Conservation (phyloP, 2,113 vertebrate genomes). For the Xyrauchen texanus region DNA sequence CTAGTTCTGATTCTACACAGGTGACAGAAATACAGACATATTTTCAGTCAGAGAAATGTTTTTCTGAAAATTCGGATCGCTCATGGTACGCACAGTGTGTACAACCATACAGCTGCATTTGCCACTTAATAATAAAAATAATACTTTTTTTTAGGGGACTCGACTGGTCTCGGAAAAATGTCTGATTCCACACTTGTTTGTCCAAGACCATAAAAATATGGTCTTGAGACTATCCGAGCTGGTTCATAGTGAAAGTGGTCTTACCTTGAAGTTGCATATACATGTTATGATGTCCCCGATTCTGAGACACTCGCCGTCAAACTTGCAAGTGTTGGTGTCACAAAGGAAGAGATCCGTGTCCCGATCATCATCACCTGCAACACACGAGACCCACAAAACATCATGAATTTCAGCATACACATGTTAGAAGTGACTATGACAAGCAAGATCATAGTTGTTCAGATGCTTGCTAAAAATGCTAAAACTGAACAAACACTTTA, state of each 20-base stretch:
- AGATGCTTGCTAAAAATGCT: not conserved
- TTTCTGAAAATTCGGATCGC: too few relatives aligned
- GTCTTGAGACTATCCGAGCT: not conserved
- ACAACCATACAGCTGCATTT: too few relatives aligned
- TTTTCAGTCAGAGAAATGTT: too few relatives aligned
- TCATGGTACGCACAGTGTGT: too few relatives aligned
- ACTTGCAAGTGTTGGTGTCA: constrained; percentile 99
- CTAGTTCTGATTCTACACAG: too few relatives aligned
- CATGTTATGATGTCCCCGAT: constrained; percentile 98
- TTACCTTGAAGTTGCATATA: constrained; percentile 99
- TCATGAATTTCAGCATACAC: not conserved
- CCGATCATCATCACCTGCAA: constrained; percentile 94
- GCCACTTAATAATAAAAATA: too few relatives aligned
- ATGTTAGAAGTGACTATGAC: not conserved
- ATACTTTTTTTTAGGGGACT: too few relatives aligned
- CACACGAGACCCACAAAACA: constrained; percentile 18
- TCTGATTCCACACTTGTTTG: too few relatives aligned
- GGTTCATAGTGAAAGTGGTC: not conserved
- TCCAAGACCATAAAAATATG: too few relatives aligned
- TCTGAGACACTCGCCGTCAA: constrained; percentile 95
- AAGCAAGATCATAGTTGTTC: not conserved
- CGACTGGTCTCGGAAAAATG: too few relatives aligned
- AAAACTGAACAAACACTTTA: not conserved
- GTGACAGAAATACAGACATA: too few relatives aligned
- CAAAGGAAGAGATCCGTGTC: constrained; percentile 98